A percentile compares a stretch with the other conserved stretches of the same genome.
Evolutionary conservation across 1,140 invertebrate genomes (phyloP).

Genomic region (Microvelia longipes): DNA sequence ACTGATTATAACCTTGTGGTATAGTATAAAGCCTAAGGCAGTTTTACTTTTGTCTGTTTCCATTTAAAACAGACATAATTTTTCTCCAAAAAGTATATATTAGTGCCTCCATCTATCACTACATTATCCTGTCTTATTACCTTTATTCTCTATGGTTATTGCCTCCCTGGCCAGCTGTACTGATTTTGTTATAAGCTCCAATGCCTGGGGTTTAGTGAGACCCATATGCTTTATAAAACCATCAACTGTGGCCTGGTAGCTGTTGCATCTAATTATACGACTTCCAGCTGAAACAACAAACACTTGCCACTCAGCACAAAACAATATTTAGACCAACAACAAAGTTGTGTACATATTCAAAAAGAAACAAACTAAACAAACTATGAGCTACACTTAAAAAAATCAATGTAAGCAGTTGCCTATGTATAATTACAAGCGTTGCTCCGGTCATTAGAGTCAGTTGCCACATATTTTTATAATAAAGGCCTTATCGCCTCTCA

Average conservation of each 20-base stretch:
- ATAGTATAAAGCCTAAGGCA: no score
- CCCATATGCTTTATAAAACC: conserved; percentile 57
- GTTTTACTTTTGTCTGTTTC: no score
- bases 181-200: conserved; percentile 49
- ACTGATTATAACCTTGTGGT: no score
- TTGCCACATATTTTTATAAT: background rate
- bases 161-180: conserved; percentile 29
- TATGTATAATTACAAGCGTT: background rate
- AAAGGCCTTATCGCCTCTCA: no score
- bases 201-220: conserved; percentile 41
- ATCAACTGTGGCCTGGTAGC: conserved; percentile 71
- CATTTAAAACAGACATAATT: no score
- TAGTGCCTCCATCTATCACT: no score
- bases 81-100: no score
- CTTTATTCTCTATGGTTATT: conserved; percentile 5
- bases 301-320: background rate
- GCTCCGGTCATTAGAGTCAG: background rate
- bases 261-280: conserved; percentile 68
- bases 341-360: background rate
- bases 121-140: no score
- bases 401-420: background rate
- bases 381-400: background rate
- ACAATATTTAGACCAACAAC: no score
- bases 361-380: background rate
- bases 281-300: conserved; percentile 46